phyloP scores from a whole-genome alignment of 2,113 vertebrate genomes.

The Taxidea taxus region DNA sequence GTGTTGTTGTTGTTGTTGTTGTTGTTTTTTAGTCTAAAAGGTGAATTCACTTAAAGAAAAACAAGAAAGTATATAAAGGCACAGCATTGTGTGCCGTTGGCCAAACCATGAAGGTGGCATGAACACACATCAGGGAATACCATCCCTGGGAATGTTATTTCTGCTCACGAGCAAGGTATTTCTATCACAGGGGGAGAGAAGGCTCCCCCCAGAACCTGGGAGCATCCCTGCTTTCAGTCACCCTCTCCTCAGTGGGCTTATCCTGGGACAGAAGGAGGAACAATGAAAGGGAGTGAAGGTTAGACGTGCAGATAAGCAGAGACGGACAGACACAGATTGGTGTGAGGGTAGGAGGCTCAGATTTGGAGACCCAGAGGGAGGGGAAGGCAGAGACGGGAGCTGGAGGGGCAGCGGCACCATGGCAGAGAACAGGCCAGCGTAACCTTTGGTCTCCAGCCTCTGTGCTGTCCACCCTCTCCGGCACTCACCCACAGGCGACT shows the following conservation, averaged over 20 bases:
- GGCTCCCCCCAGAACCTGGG: neutral
- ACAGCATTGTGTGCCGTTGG: neutral
- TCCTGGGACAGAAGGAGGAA: neutral
- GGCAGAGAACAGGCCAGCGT: rapidly evolving
- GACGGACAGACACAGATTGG: neutral
- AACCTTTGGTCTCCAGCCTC: rapidly evolving
- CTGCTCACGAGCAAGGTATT: neutral
- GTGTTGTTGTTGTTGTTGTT: neutral
- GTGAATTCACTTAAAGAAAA: neutral
- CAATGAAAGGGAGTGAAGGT: neutral
- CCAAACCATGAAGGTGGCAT: neutral
- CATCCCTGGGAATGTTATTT: neutral
- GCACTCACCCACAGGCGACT: rapidly evolving
- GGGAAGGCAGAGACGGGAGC: neutral
- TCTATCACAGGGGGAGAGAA: neutral
- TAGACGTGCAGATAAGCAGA: neutral
- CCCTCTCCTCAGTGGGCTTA: rapidly evolving
- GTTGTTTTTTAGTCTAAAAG: neutral
- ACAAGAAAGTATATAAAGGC: neutral
- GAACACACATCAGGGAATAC: neutral
- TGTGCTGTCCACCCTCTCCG: too few species aligned
- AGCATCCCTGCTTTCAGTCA: too few species aligned
- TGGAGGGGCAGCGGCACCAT: neutral
- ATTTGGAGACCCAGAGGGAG: neutral
- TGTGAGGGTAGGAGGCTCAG: rapidly evolving